Evolutionary conservation across 2,888 invertebrate species (phyloP).

Genomic region (Folsomia manolachei): DNA sequence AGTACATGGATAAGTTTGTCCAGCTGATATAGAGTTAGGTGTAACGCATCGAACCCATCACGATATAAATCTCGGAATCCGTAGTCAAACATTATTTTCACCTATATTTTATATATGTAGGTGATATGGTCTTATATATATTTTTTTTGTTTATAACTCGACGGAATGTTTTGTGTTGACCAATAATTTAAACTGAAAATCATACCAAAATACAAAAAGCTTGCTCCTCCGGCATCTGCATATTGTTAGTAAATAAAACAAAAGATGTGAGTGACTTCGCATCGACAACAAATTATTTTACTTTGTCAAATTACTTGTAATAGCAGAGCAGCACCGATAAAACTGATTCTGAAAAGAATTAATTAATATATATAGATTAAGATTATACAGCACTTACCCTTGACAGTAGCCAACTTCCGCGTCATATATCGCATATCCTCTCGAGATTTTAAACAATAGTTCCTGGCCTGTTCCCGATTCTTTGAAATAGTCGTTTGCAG

Average conservation of each 20-base stretch:
- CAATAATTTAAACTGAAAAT: too few relatives aligned
- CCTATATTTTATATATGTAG: too few relatives aligned
- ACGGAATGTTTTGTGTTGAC: too few relatives aligned
- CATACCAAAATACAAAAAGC: conserved; percentile 94
- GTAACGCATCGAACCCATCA: conserved; percentile 93
- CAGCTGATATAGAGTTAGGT: conserved; percentile 89
- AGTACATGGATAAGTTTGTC: conserved; percentile 87
- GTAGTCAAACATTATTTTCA: conserved; percentile 96
- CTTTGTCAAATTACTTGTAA: conserved; percentile 41
- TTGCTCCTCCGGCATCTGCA: conserved; percentile 98
- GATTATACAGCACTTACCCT: too few relatives aligned
- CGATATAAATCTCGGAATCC: conserved; percentile 85
- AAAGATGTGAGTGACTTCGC: too few relatives aligned
- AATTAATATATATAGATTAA: too few relatives aligned
- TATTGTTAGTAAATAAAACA: conserved; percentile 24
- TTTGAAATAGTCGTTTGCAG: conserved; percentile 92
- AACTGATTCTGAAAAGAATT: too few relatives aligned
- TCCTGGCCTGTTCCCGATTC: conserved; percentile 92
- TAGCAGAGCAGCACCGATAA: conserved; percentile 90
- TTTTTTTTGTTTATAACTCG: too few relatives aligned
- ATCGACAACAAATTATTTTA: too few relatives aligned
- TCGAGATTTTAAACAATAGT: conserved; percentile 88
- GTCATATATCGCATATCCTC: conserved; percentile 96
- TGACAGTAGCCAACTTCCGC: conserved; percentile 98
- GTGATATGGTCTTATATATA: too few relatives aligned